Conservation (phyloP, 2,888 invertebrate genomes). For the Alviniconcha strummeri region DNA sequence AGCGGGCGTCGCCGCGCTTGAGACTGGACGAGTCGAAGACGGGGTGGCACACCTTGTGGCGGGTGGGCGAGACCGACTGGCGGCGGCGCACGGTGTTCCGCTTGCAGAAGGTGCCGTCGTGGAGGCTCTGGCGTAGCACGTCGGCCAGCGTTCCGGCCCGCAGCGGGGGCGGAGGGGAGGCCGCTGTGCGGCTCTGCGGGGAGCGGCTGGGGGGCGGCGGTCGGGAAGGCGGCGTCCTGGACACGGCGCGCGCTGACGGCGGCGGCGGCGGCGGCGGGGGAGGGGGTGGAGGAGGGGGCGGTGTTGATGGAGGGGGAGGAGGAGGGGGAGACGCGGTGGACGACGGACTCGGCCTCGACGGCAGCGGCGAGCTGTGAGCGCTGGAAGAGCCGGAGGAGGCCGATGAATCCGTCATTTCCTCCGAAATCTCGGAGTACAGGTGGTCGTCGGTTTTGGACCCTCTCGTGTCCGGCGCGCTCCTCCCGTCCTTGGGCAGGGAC, state of each 20-base stretch:
- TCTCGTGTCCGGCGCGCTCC: neutral
- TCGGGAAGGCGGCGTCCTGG: neutral
- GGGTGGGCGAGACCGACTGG: slow-evolving; percentile 19
- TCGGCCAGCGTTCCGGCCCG: slow-evolving; percentile 35
- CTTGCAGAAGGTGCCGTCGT: slow-evolving; percentile 34
- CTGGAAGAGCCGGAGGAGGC: neutral
- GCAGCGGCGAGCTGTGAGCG: neutral
- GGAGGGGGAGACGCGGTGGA: neutral
- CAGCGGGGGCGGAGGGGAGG: neutral
- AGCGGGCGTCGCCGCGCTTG: slow-evolving; percentile 6
- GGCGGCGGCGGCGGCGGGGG: slow-evolving; percentile 17
- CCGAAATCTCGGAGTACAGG: neutral
- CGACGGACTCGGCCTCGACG: neutral
- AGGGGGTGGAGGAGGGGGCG: neutral
- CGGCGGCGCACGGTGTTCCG: slow-evolving; percentile 18
- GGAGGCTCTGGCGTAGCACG: slow-evolving; percentile 39
- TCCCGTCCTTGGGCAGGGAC: neutral
- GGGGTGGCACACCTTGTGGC: slow-evolving; percentile 26
- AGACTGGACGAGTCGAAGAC: slow-evolving; percentile 36
- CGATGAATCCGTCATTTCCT: neutral
- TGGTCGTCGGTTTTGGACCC: neutral
- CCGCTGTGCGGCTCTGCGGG: neutral
- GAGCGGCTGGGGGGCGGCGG: neutral
- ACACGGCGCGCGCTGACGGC: slow-evolving; percentile 1
- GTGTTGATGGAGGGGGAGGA: neutral